phyloP scores from a whole-genome alignment of 2,888 invertebrate species.

The Beris morrisii region DNA sequence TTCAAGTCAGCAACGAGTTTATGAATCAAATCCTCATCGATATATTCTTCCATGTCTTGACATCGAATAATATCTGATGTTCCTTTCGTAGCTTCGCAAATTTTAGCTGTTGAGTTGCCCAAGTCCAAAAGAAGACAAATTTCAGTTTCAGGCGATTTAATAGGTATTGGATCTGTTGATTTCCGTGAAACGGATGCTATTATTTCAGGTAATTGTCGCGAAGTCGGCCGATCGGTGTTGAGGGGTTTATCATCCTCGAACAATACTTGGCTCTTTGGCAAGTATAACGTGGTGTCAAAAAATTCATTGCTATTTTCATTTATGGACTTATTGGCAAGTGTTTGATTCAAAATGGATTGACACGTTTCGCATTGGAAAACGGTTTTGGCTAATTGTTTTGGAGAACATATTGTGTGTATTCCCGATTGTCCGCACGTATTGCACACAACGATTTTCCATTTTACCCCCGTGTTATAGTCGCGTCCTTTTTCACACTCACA shows the following conservation, averaged over 20 bases:
- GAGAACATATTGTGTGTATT: slow-evolving; percentile 40
- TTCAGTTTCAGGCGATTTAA: not conserved
- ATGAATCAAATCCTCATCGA: slow-evolving; percentile 20
- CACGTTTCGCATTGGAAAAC: slow-evolving; percentile 4
- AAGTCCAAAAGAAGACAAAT: too few species aligned
- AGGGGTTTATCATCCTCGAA: not conserved
- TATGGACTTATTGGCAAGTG: not conserved
- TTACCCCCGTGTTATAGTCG: slow-evolving; percentile 45
- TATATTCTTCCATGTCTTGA: not conserved
- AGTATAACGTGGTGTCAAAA: slow-evolving; percentile 3
- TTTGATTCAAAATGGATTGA: not conserved
- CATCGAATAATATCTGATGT: too few species aligned
- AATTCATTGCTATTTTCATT: not conserved
- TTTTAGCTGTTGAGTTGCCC: not conserved
- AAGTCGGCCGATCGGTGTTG: not conserved
- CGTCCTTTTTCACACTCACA: slow-evolving; percentile 69
- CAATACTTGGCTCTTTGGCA: not conserved
- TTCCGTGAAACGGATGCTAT: not conserved
- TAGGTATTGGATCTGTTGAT: not conserved
- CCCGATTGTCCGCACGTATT: slow-evolving; percentile 46
- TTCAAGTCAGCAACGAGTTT: slow-evolving; percentile 4
- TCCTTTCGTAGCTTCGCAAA: too few species aligned
- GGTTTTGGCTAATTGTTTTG: not conserved
- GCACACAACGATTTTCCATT: slow-evolving; percentile 45
- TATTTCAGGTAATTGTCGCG: not conserved